Percentiles rank a stretch among this genome's conserved stretches.
These are phyloP conservation scores for Euura lappo DNA, from an alignment of 1,140 invertebrate species.

Conservation along the genomic window DNA sequence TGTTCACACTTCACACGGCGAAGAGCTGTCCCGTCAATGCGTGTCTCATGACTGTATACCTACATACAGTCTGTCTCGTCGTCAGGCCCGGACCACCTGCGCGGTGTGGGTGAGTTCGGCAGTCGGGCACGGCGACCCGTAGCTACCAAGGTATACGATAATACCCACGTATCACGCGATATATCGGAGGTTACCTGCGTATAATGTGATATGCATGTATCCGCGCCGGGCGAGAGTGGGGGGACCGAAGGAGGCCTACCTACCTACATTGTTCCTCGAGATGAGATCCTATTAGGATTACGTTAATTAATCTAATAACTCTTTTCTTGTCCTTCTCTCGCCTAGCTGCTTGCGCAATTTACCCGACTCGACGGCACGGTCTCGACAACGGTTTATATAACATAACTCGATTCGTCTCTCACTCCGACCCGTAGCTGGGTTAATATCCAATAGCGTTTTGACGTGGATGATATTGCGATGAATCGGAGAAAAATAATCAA, in stretches of 20 bases:
- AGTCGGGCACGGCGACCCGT: background rate
- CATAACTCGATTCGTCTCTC: background rate
- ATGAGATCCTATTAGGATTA: conserved; percentile 57
- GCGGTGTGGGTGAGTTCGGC: background rate
- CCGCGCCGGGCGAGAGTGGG: background rate
- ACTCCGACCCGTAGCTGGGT: background rate
- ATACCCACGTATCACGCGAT: conserved; percentile 17
- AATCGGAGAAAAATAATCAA: too few species aligned
- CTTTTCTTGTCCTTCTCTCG: conserved; percentile 17
- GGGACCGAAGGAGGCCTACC: background rate
- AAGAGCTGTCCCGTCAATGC: too few species aligned
- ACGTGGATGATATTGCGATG: too few species aligned
- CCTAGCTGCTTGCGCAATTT: background rate
- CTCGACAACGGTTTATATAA: background rate
- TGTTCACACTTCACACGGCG: conserved; percentile 51
- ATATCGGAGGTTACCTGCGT: conserved; percentile 32
- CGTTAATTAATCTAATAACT: conserved; percentile 55
- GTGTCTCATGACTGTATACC: conserved; percentile 48
- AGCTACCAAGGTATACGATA: background rate
- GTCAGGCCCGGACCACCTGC: conserved; percentile 23
- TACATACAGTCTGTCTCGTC: conserved; percentile 4
- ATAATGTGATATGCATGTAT: background rate
- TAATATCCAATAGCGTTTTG: too few species aligned
- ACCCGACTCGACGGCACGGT: background rate
- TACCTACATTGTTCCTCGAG: conserved; percentile 51